These are phyloP conservation scores for Nomada goodeniana DNA, from an alignment of 2,888 invertebrate genomes.

Conservation along the genomic window DNA sequence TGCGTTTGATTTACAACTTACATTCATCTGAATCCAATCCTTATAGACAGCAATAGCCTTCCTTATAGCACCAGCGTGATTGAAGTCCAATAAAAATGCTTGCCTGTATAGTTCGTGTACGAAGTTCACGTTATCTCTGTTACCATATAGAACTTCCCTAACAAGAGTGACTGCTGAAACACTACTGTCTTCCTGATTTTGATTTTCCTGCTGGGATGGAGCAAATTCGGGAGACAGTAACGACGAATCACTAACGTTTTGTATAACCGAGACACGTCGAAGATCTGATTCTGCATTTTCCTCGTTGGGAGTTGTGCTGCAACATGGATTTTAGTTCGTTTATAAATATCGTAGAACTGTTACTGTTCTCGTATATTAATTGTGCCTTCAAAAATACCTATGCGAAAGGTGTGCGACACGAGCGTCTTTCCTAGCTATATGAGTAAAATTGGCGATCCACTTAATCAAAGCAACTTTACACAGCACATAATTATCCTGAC, in stretches of 20 bases:
- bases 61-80: constrained; percentile 94
- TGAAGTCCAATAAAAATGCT: constrained; percentile 95
- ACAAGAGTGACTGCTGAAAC: constrained; percentile 89
- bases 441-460: constrained; percentile 94
- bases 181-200: constrained; percentile 79
- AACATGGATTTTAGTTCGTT: constrained; percentile 29
- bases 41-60: constrained; percentile 96
- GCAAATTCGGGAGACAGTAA: constrained; percentile 77
- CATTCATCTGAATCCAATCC: constrained; percentile 97
- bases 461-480: constrained; percentile 95
- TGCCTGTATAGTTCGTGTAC: constrained; percentile 97
- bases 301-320: constrained; percentile 83
- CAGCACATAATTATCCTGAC: constrained; percentile 86
- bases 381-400: constrained; percentile 71
- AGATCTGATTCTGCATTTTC: constrained; percentile 83
- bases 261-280: constrained; percentile 83
- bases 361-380: constrained; percentile 16
- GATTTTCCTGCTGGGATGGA: constrained; percentile 74
- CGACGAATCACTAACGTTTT: constrained; percentile 79
- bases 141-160: constrained; percentile 94
- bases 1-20: constrained; percentile 80
- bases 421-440: constrained; percentile 89
- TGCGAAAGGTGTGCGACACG: constrained; percentile 80
- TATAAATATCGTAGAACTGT: neutral
- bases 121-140: constrained; percentile 96